Evolutionary conservation across 2,113 vertebrate genomes (phyloP), one percentile per base, ranked within the genome.

Genomic region (Muntiacus reevesi): DNA sequence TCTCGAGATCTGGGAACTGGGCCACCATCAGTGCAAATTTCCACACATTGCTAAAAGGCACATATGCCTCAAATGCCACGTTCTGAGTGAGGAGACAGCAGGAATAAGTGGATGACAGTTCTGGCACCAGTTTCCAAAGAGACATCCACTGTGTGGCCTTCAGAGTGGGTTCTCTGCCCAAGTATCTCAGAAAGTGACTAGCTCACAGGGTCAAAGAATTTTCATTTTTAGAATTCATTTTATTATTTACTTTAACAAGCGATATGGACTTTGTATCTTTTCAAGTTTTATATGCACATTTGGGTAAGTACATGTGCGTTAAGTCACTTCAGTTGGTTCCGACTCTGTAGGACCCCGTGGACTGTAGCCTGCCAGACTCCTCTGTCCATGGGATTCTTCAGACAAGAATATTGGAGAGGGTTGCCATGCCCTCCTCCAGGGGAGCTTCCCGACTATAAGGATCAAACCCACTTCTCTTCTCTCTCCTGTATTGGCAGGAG

Each of bases 41-140:
- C 94, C 94, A 90, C 97, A 96, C 90, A 13, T 95, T 90, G 90
- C 74, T 95, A 59, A 96, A 96, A 92, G 74, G 84, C 96, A 88
- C 94, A 97, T 97, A 97, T 92, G 95, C 82, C 67, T 97, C 54
- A 97, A 97, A 97, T 98, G 89, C 59, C 88, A 89, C 28, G 89
- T 85, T 90, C 25, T 92, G 82, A 87, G 84, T 43, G 52, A 85
- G 67, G 55, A 93, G 79, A 82, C 45, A 84, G 40, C 14, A 6
- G 74, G 47, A 85, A 6, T 43, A 81, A 92, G n/a, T 33, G 40
- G 90, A 36, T 91, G 67, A 30, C 79, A 94, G 8, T 36, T 13
- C 25, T 83, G 54, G 64, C 28, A 54, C n/a, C 54, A 9, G 33
- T 21, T 19, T 8, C 40, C 11, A 7, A 43, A 62, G 52, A 57